Conservation (phyloP, 2,113 vertebrate species). For the Campylomormyrus tamandua region DNA sequence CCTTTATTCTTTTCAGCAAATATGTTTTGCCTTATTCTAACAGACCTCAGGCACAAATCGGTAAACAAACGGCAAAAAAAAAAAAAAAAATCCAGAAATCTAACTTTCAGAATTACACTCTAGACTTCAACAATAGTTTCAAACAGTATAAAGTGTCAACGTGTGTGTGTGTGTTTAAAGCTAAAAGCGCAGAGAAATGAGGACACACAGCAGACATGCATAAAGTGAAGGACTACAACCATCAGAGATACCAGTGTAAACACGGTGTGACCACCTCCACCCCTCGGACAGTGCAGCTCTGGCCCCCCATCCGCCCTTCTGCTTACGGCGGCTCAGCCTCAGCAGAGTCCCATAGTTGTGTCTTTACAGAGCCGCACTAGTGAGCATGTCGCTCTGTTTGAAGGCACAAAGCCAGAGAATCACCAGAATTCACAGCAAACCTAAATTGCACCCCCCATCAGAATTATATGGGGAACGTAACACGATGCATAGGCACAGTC, state of each 20-base stretch:
- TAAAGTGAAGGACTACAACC: not conserved
- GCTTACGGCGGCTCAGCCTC: not conserved
- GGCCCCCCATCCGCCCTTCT: not conserved
- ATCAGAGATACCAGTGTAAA: slow-evolving; percentile 2
- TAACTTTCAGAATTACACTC: not conserved
- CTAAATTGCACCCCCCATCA: not conserved
- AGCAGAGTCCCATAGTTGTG: not conserved
- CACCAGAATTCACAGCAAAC: not conserved
- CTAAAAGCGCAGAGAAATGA: not conserved
- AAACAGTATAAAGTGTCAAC: not conserved
- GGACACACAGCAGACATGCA: not conserved
- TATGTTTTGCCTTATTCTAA: not conserved
- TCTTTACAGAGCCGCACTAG: not conserved
- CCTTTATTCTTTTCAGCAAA: slow-evolving; percentile 9
- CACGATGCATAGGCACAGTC: not conserved
- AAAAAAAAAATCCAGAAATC: not conserved
- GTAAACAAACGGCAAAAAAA: slow-evolving; percentile 2
- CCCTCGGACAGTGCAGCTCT: not conserved
- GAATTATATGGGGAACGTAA: not conserved
- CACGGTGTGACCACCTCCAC: not conserved
- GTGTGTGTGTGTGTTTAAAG: not conserved
- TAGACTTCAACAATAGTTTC: not conserved
- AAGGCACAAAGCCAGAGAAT: not conserved
- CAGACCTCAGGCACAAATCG: slow-evolving; percentile 10
- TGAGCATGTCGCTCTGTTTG: not conserved